Evolutionary conservation across 1,140 invertebrate species (phyloP).

Genomic region (Drosophila ohnishii): DNA sequence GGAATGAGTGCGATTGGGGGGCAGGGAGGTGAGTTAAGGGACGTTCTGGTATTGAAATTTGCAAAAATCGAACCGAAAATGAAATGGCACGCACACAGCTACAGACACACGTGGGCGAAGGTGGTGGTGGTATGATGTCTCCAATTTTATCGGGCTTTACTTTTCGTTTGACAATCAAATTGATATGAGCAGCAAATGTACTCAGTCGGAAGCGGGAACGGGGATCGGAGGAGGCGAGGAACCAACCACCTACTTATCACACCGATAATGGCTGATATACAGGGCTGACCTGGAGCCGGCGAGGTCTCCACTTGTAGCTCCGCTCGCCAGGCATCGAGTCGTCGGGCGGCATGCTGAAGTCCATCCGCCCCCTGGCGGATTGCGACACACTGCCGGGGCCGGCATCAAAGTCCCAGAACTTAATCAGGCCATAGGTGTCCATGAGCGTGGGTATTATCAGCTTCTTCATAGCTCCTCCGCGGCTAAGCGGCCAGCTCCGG

Average conservation of each 20-base stretch:
- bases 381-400: conserved; percentile 42
- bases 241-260: conserved; percentile 3
- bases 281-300: conserved; percentile 55
- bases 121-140: not conserved
- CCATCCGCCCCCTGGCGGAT: not conserved
- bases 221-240: not conserved
- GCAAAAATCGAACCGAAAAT: conserved; percentile 2
- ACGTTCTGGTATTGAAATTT: not conserved
- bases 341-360: conserved; percentile 12
- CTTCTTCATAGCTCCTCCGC: conserved; percentile 61
- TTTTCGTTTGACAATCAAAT: conserved; percentile 50
- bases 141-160: conserved; percentile 36
- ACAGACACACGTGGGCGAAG: conserved; percentile 1
- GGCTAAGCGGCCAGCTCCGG: not conserved
- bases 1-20: too few species aligned
- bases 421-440: conserved; percentile 79
- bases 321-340: conserved; percentile 55
- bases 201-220: not conserved
- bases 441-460: conserved; percentile 76
- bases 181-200: conserved; percentile 23
- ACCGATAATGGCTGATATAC: conserved; percentile 7
- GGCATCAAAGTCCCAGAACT: conserved; percentile 77
- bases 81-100: conserved; percentile 6
- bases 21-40: too few species aligned
- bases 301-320: conserved; percentile 50